Percentiles rank a stretch among this genome's conserved stretches.
Conservation (phyloP, 2,113 vertebrate species). For the Agapornis roseicollis region DNA sequence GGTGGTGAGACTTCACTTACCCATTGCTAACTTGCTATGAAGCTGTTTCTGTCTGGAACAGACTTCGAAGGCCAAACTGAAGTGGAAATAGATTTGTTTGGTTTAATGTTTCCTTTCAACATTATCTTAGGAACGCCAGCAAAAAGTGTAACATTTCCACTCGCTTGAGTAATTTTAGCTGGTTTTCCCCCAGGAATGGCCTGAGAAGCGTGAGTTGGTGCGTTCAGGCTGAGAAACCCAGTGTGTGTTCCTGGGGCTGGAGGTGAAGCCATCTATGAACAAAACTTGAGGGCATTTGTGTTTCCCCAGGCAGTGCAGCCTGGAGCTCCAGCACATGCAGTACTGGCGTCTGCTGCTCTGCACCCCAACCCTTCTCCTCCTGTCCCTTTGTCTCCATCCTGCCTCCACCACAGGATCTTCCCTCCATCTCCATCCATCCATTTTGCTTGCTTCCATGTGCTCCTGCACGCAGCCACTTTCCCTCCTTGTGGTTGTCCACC, state of each 20-base stretch:
- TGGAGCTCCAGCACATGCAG: background rate
- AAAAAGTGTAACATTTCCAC: background rate
- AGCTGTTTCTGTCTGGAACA: background rate
- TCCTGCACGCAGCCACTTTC: background rate
- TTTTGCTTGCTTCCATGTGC: background rate
- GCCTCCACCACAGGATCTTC: background rate
- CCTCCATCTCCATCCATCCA: background rate
- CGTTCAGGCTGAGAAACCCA: background rate
- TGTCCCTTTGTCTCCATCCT: background rate
- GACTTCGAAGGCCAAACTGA: background rate
- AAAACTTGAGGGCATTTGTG: rapidly evolving
- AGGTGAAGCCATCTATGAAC: background rate
- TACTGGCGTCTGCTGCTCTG: background rate
- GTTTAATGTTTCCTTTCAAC: background rate
- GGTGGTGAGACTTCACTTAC: background rate
- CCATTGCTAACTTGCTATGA: background rate
- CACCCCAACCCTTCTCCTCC: background rate
- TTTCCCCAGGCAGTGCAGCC: background rate
- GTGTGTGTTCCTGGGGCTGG: background rate
- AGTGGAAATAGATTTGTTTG: background rate
- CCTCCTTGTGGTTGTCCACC: background rate
- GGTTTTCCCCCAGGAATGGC: background rate
- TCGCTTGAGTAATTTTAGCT: background rate
- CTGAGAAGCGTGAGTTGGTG: rapidly evolving
- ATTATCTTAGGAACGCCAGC: background rate